Conservation (phyloP, 1,140 invertebrate genomes). For the Drosophila santomea region DNA sequence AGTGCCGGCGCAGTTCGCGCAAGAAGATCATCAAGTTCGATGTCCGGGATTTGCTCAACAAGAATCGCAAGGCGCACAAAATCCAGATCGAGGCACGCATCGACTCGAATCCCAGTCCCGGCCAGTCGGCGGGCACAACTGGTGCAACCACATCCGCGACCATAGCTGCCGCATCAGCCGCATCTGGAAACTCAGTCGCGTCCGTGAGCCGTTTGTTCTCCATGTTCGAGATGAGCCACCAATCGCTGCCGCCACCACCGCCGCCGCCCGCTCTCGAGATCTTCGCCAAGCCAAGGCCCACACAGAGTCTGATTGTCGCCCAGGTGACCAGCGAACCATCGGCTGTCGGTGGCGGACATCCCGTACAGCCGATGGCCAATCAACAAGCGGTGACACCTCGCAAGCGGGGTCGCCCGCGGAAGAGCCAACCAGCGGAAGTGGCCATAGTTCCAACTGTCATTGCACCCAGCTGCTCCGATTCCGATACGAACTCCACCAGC, state of each 20-base stretch:
- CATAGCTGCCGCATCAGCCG: not conserved
- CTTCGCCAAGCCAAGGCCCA: slow-evolving; percentile 56
- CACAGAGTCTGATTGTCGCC: slow-evolving; percentile 61
- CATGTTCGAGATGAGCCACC: slow-evolving; percentile 37
- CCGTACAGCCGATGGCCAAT: not conserved
- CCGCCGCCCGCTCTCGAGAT: slow-evolving; percentile 41
- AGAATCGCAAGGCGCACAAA: slow-evolving; percentile 69
- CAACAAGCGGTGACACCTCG: not conserved
- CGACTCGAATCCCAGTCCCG: slow-evolving; percentile 59
- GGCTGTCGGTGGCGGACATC: not conserved
- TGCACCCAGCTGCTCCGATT: slow-evolving; percentile 5
- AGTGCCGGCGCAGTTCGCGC: slow-evolving; percentile 75
- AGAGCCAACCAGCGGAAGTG: not conserved
- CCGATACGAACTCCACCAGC: slow-evolving; percentile 50
- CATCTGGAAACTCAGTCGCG: not conserved
- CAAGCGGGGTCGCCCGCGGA: slow-evolving; percentile 45
- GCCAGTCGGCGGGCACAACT: not conserved
- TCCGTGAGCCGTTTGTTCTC: slow-evolving; percentile 39
- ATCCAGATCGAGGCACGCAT: slow-evolving; percentile 76
- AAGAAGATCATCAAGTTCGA: slow-evolving; percentile 82
- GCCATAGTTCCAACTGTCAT: not conserved
- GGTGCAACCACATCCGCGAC: not conserved
- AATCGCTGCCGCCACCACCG: slow-evolving; percentile 6
- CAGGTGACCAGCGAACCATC: slow-evolving; percentile 59
- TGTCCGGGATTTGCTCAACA: slow-evolving; percentile 71